These are phyloP conservation scores for Malthinus seriepunctatus DNA, from an alignment of 2,888 invertebrate genomes.

Conservation along the genomic window DNA sequence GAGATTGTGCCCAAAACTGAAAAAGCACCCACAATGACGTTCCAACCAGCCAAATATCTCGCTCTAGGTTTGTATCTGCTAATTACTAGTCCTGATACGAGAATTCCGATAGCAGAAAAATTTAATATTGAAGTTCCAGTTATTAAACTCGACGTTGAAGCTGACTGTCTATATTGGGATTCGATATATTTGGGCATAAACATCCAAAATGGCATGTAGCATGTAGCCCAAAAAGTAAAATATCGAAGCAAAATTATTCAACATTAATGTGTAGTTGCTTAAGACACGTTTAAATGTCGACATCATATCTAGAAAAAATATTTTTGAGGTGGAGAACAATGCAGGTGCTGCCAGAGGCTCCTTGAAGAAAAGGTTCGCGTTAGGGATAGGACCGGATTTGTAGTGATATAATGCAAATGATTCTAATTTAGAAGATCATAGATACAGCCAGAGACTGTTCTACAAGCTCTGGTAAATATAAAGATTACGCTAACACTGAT, in stretches of 20 bases:
- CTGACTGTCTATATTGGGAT: slow-evolving; percentile 77
- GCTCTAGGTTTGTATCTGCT: slow-evolving; percentile 69
- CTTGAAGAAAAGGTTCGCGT: too few relatives aligned
- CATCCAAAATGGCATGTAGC: slow-evolving; percentile 79
- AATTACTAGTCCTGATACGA: slow-evolving; percentile 68
- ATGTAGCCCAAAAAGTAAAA: slow-evolving; percentile 73
- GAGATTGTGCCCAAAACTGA: slow-evolving; percentile 66
- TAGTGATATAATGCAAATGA: too few relatives aligned
- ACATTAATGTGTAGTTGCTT: slow-evolving; percentile 69
- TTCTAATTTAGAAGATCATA: too few relatives aligned
- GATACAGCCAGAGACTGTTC: too few relatives aligned
- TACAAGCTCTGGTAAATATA: too few relatives aligned
- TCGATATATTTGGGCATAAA: slow-evolving; percentile 85
- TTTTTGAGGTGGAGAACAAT: too few relatives aligned
- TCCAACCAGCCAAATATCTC: slow-evolving; percentile 70
- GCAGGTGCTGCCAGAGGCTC: too few relatives aligned
- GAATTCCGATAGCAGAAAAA: slow-evolving; percentile 69
- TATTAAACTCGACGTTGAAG: slow-evolving; percentile 73
- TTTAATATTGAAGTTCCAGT: slow-evolving; percentile 73
- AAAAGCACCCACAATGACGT: slow-evolving; percentile 66
- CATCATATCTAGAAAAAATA: slow-evolving; percentile 60
- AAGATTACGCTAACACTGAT: too few relatives aligned
- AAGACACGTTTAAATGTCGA: slow-evolving; percentile 65
- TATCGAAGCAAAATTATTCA: slow-evolving; percentile 73
- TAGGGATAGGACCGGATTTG: too few relatives aligned